These are phyloP conservation scores for Graphium colonna DNA, from an alignment of 2,888 invertebrate species.

Conservation along the genomic window DNA sequence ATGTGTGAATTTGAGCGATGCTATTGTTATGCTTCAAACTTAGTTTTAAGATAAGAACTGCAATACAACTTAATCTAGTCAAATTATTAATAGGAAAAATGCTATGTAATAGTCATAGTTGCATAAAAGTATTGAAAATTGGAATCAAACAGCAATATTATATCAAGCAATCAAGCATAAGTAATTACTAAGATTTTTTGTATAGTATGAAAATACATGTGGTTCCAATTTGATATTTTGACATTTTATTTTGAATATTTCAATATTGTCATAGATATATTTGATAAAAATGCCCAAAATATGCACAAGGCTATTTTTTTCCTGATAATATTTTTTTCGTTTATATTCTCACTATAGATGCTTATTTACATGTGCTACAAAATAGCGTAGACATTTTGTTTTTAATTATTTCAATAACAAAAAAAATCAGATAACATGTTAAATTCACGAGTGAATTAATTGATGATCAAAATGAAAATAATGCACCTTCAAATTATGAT, in stretches of 20 bases:
- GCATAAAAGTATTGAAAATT: constrained; percentile 4
- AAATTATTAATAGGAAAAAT: constrained; percentile 4
- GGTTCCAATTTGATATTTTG: not conserved
- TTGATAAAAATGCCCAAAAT: not conserved
- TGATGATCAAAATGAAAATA: no score
- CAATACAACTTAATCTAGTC: constrained; percentile 23
- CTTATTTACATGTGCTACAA: not conserved
- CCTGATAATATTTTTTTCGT: not conserved
- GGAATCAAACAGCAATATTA: constrained; percentile 7
- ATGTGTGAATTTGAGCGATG: constrained; percentile 1
- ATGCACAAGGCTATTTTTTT: not conserved
- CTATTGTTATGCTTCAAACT: constrained; percentile 19
- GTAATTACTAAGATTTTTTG: constrained; percentile 3
- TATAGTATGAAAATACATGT: not conserved
- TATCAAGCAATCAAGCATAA: constrained; percentile 3
- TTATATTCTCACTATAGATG: no score
- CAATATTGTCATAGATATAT: not conserved
- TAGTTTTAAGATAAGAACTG: constrained; percentile 19
- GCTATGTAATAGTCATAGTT: constrained; percentile 8
- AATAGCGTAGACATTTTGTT: not conserved
- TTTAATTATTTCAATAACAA: no score
- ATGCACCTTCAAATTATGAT: no score
- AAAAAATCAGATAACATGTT: no score
- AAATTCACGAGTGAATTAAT: no score
- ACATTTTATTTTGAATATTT: not conserved